Percentiles rank a stretch among this genome's conserved stretches.
These are phyloP conservation scores for Drosophila orena DNA, from an alignment of 1,140 invertebrate species.

Conservation along the genomic window DNA sequence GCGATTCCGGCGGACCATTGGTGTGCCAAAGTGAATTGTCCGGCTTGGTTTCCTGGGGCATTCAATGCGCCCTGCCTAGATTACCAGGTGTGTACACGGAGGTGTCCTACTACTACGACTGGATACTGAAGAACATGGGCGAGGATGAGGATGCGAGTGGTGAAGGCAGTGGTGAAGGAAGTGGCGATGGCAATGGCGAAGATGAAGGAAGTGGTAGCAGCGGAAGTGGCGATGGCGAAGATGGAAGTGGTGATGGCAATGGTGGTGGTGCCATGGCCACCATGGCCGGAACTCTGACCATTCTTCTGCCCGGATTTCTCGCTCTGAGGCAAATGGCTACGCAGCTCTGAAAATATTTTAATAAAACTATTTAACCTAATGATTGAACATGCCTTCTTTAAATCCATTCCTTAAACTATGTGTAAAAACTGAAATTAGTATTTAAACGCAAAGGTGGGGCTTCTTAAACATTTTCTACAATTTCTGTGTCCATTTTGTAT, in stretches of 20 bases:
- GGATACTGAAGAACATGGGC: conserved; percentile 85
- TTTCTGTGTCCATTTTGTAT: too few species aligned
- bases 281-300: conserved; percentile 26
- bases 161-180: background rate
- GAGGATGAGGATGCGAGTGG: conserved; percentile 31
- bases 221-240: conserved; percentile 3
- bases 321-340: conserved; percentile 3
- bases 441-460: too few species aligned
- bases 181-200: conserved; percentile 2
- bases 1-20: conserved; percentile 88
- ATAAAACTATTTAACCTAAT: conserved; percentile 1
- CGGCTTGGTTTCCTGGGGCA: conserved; percentile 90
- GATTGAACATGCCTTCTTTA: background rate
- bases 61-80: conserved; percentile 87
- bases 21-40: conserved; percentile 86
- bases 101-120: conserved; percentile 87
- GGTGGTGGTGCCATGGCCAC: conserved; percentile 38
- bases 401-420: background rate
- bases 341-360: background rate
- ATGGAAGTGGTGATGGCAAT: conserved; percentile 17
- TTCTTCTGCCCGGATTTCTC: conserved; percentile 36
- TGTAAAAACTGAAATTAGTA: too few species aligned
- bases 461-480: too few species aligned
- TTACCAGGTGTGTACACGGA: conserved; percentile 91
- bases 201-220: conserved; percentile 9